Evolutionary conservation across 2,113 vertebrate genomes (phyloP), one percentile per base, ranked within the genome.

Genomic region (Leptosomus discolor): DNA sequence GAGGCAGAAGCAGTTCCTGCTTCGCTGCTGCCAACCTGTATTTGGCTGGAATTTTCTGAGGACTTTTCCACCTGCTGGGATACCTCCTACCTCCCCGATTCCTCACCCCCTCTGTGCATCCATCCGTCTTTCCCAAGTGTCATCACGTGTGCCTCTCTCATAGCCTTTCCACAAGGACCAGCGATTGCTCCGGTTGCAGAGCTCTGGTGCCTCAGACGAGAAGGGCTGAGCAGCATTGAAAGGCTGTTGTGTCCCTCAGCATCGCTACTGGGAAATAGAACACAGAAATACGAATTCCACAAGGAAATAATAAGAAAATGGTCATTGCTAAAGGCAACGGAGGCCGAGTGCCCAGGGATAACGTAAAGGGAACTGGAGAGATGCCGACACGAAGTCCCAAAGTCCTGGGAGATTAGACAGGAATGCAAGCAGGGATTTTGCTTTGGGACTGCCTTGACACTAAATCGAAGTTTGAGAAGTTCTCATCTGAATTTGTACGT

Each of bases 51-150:
- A 36, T 53, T 53, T 53, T 48, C 54, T 57, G 45, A 88, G 8
- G 65, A 69, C 41, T 34, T 61, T 68, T 80, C 41, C 79, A 53
- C 22, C 41, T 76, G 53, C 53, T 12, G 1, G 46, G 58, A 30
- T 65, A n/a, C 23, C 57, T 74, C 53, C n/a, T 45, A 5, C 0
- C 0, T 39, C n/a, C 46, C 29, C 0, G 0, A 17, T 60, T 34
- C 58, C 29, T 67, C 27, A 6, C 34, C 32, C 53, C 27, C 39
- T 61, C 36, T n/a, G 10, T 61, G 75, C 75, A 43, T 15, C 36
- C 24, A 21, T 50, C 32, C 61, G 34, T 46, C 67, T 53, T 29
- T 45, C 48, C 50, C 29, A 30, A 23, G 19, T 9, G 7, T 8
- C 30, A 37, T 3, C 57, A 5, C 4, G 0, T 0, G 6, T 70